Base-by-base conservation (phyloP, 1,140 invertebrate species). In the Diorhabda elongata region DNA sequence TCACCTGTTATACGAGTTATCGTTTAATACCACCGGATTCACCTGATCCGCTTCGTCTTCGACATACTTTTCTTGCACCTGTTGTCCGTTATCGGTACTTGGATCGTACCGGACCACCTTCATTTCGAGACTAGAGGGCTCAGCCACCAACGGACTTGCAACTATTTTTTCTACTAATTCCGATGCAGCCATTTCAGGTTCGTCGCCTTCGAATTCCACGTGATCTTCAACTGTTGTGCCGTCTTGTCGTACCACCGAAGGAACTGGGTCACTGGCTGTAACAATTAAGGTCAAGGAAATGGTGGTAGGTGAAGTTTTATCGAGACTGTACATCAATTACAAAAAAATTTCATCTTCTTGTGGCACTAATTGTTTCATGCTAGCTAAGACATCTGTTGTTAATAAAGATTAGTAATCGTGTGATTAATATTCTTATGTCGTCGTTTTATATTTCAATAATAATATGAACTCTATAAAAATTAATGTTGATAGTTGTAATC, bases 71-170 rank as follows among this genome's bases (percentile, higher is more conserved):
- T 90, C 87, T 41, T 90, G 90, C 5, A 93, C 82, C 65, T 86
- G 83, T 73, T 90, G 87, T 69, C 90, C 91, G 83, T 92, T 87
- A 26, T 86, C 83, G 65, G 90, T 91, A 69, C 87, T 85, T 2
- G 90, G 89, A 81, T 93, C 88, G 73, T 91, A 93, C 69, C 88
- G 88, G 44, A 93, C 91, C 58, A 93, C 91, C 85, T 93, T 93
- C 85, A 93, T 91, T 82, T 93, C 91, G 11, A 93, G 88, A 56
- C 86, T 84, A 77, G 61, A 62, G 9, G 61, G 61, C 44, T 62
- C 42, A 8, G 61, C 4, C 88, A 84, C 56, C 41, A 26, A 9
- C 26, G 61, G 11, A 6, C 70, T 78, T 83, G 73, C 79, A 82
- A 73, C 80, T 83, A 74, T 77, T 83, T 83, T 81, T 79, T 86